Evolutionary conservation across 2,888 invertebrate species (phyloP).

Genomic region (Drosophila falleni): DNA sequence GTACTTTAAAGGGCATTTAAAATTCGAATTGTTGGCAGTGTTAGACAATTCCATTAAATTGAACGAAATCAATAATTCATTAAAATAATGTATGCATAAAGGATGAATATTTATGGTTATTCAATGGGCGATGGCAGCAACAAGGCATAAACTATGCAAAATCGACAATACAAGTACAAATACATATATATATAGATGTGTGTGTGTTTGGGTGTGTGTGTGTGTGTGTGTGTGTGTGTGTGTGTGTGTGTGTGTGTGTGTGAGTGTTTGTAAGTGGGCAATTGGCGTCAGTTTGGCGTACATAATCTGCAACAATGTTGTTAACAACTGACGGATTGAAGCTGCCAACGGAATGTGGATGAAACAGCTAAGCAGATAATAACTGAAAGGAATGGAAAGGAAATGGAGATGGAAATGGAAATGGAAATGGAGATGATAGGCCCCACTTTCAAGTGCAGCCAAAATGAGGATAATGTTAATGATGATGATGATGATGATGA

Average conservation of each 20-base stretch:
- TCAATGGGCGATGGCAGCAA: constrained; percentile 26
- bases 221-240: neutral
- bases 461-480: constrained; percentile 12
- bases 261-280: constrained; percentile 7
- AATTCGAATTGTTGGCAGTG: neutral
- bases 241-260: neutral
- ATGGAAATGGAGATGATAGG: constrained; percentile 21
- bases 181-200: neutral
- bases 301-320: constrained; percentile 64
- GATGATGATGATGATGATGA: constrained; percentile 32
- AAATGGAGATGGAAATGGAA: constrained; percentile 26
- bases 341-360: constrained; percentile 27
- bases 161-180: constrained; percentile 12
- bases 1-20: constrained; percentile 21
- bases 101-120: constrained; percentile 74
- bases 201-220: neutral
- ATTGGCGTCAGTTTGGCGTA: constrained; percentile 41
- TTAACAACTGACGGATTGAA: constrained; percentile 57
- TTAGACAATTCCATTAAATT: constrained; percentile 47
- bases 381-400: constrained; percentile 13
- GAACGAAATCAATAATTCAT: constrained; percentile 76
- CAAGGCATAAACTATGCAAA: constrained; percentile 45
- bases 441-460: constrained; percentile 6
- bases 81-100: constrained; percentile 78
- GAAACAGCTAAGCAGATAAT: constrained; percentile 53